Base-by-base conservation (phyloP, 2,797 vertebrate species). In the Lates japonicus region DNA sequence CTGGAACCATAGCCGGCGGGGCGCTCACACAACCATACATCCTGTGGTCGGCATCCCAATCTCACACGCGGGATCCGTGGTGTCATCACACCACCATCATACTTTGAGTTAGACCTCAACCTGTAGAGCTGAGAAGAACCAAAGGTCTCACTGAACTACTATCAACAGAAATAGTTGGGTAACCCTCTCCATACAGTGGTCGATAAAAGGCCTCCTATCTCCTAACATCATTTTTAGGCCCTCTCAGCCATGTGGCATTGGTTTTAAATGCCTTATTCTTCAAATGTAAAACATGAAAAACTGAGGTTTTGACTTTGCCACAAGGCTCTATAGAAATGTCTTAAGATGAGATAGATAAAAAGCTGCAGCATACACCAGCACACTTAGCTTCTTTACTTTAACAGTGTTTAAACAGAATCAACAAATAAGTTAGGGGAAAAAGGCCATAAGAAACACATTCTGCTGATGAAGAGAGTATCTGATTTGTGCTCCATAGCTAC, bases 31-130 rank as follows among this genome's bases (percentile, higher is more conserved):
- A 13, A 3, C n/a, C 17, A 20, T 94, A 39, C 87, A n/a, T n/a
- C n/a, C 84, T 1, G 91, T 94, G 22, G 86, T 93, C 22, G 91
- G 92, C 14, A 80, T 70, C 68, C 92, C 92, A 0, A 88, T 92
- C 51, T 88, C 87, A 17, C 57, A 94, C 64, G 88, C 86, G 20
- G 89, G 91, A 81, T 95, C 86, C 86, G 86, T 16, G 93, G 93
- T 52, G 41, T 78, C 3, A 12, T 69, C 16, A 85, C 81, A 41
- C 49, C 80, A n/a, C 93, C 3, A 61, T 85, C 33, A 8, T 81
- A 67, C 76, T 94, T 92, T 67, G 85, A 83, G 20, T 6, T 87
- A 37, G 88, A 87, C 60, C 5, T 93, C 6, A 80, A 64, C 54
- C 82, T 20, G 78, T 2, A 20, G 92, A 93, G 78, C 94, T 94